Evolutionary conservation across 2,113 vertebrate genomes (phyloP), one percentile per base, ranked within the genome.

Genomic region (Poecile atricapillus): DNA sequence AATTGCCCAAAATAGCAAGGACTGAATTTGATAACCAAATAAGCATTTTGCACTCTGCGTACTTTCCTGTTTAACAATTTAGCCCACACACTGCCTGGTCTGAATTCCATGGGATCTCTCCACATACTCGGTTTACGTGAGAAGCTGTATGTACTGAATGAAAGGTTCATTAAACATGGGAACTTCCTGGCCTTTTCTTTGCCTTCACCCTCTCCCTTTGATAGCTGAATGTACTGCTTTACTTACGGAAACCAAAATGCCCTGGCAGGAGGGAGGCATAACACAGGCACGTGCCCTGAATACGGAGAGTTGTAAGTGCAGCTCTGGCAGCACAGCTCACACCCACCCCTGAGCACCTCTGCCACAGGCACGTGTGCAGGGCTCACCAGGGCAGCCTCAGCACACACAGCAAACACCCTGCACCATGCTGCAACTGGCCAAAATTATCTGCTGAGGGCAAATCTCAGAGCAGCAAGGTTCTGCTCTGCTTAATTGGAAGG

Each of bases 141-240:
- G 79, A 93, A 90, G 52, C 75, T 65, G 67, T 77, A 91, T 31
- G 60, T 53, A 39, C 67, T 63, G 78, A 85, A 92, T 90, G 35
- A 91, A 95, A 69, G 79, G 59, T 83, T 91, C 87, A 85, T 95
- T 95, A 96, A 94, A 91, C 59, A 88, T 83, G 4, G 15, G 70
- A 92, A 93, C 88, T 94, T 91, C 93, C 83, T 77, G 85, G 87
- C 79, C 60, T 96, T 97, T 93, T 86, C 86, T 95, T 90, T 82
- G 87, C 87, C 91, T 95, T 91, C 83, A 68, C 84, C 82, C 89
- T 80, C 44, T 77, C 71, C 70, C 82, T 87, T 85, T 93, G 93
- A 88, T 77, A 95, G 90, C 85, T 90, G 89, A 94, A 94, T 77
- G 59, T 88, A 1, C 55, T 85, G 87, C 81, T 95, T 95, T 77